Conservation (phyloP, 2,888 invertebrate species). For the Iphiclides podalirius region DNA sequence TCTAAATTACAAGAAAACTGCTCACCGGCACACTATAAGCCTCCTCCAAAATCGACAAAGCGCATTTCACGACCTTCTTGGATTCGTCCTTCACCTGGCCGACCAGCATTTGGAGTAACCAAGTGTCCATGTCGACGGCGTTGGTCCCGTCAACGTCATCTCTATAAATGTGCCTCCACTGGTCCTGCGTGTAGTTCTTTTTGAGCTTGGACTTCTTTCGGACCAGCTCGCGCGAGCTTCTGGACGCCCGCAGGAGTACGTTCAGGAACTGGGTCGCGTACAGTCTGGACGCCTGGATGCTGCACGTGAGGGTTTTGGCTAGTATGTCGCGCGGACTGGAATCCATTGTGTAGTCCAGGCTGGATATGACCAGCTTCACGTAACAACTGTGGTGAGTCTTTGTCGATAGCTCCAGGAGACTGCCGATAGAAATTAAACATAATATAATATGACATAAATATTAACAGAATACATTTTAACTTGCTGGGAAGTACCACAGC, state of each 20-base stretch:
- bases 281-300: conserved; percentile 80
- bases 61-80: conserved; percentile 88
- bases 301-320: conserved; percentile 79
- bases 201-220: conserved; percentile 66
- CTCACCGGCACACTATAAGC: conserved; percentile 93
- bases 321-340: conserved; percentile 85
- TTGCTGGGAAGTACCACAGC: too few relatives aligned
- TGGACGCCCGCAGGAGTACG: conserved; percentile 88
- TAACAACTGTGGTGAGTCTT: conserved; percentile 94
- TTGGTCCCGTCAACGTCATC: conserved; percentile 42
- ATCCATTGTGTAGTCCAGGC: conserved; percentile 91
- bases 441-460: too few relatives aligned
- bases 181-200: conserved; percentile 54
- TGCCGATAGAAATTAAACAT: conserved; percentile 45
- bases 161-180: conserved; percentile 46
- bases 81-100: conserved; percentile 92
- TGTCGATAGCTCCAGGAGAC: conserved; percentile 88
- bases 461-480: too few relatives aligned
- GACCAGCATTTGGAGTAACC: conserved; percentile 93
- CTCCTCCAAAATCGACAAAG: conserved; percentile 92
- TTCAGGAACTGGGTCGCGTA: conserved; percentile 96
- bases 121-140: conserved; percentile 85
- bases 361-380: conserved; percentile 95
- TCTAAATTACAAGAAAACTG: too few relatives aligned
- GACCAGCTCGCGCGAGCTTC: conserved; percentile 64